Base-by-base conservation (phyloP, 2,888 invertebrate genomes). In the Melinaea menophilus region DNA sequence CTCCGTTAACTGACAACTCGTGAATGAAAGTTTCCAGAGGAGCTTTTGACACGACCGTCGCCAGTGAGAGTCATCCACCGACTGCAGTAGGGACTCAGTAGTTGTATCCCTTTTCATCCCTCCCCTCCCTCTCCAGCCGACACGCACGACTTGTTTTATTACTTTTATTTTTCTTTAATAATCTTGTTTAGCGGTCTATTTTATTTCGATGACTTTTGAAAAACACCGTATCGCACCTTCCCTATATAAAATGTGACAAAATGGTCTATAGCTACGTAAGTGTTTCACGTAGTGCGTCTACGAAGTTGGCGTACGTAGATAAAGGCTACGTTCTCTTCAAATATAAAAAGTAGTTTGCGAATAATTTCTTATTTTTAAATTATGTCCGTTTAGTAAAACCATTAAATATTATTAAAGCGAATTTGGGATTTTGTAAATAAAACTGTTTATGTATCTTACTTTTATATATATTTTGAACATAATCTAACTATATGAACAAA, bases 141-240 rank as follows among this genome's bases (percentile, higher is more conserved):
- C 70, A 75, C 73, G 73, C 74, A 86, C 84, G 82, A 82, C 83
- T 86, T 83, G 78, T 85, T 87, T 86, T 84, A 87, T 85, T 85
- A 82, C 84, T 86, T 86, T 85, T 86, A 86, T 87, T 85, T 87
- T 87, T 86, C 84, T 86, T 87, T 85, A 87, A 87, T 87, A 85
- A 86, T 85, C 82, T 81, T 84, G 81, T 84, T 81, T 84, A 84
- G 85, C 85, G 82, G 83, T 83, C 80, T 85, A 85, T 86, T 85
- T 83, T 80, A 78, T 82, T 77, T 81, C 78, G 75, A 80, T 79
- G 81, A 79, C 84, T 85, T 79, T 85, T 85, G 77, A 78, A 74
- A 79, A 85, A 81, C 72, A 79, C 78, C 76, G 75, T 73, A 51
- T 60, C 41, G 9, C 41, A 60, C n/a, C n/a, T 37, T 60, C 45